Evolutionary conservation across 2,797 vertebrate genomes (phyloP), one percentile per base, ranked within the genome.

Genomic region (Apogon hyalosoma): DNA sequence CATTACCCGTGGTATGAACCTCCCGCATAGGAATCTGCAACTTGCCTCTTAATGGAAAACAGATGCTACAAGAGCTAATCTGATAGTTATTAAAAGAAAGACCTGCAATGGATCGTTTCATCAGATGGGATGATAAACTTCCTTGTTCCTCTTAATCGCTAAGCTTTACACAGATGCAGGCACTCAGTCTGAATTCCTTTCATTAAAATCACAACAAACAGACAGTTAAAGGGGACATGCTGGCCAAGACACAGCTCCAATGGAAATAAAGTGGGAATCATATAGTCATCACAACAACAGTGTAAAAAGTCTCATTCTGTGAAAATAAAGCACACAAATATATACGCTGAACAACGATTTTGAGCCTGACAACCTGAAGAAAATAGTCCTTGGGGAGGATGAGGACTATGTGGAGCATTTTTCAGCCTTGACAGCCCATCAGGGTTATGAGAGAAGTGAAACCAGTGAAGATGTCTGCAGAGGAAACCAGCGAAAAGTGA

Each of bases 1-100:
- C 63, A 62, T 87, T 90, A 90, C 81, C 91, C 85, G 63, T 80
- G 70, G 84, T 59, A 70, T 91, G 88, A 94, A 90, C 90, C 84
- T 79, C 83, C 80, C 69, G 9, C 80, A 70, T 84, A 84, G 85
- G 83, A 86, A 80, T 86, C 74, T 79, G 74, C 69, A 87, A 78
- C 79, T 70, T 66, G 78, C 59, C 73, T 66, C 75, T 45, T 92
- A 91, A 94, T 87, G 79, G 78, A 83, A 89, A 77, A 89, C 93
- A 93, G 89, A 93, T 92, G 93, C 62, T 46, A 73, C 47, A 24
- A 73, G 65, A 78, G 73, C 43, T 56, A 85, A 79, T 90, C 72
- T 69, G 75, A 87, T 28, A 46, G 74, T 75, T 87, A 79, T 87
- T 84, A 85, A 88, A 83, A 75, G 60, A 75, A 84, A 79, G 72